These are phyloP conservation scores for Ctenomys sociabilis DNA, from an alignment of 2,113 vertebrate species.

Conservation along the genomic window DNA sequence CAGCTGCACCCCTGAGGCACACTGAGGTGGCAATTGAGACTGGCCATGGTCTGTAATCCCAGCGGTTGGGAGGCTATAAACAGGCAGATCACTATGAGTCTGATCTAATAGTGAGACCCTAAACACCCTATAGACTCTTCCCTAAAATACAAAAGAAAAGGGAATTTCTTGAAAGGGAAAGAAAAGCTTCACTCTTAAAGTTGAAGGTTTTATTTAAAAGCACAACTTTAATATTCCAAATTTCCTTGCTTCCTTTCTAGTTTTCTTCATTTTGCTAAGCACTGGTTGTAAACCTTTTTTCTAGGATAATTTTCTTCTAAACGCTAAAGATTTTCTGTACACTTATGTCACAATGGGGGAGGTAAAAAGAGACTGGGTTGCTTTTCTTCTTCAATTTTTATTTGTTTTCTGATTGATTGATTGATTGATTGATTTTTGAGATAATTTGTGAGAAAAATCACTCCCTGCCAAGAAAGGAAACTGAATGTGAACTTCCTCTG, in stretches of 20 bases:
- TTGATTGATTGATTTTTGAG: background rate
- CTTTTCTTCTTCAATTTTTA: background rate
- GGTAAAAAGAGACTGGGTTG: background rate
- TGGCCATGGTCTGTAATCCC: too few species aligned
- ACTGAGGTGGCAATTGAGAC: too few species aligned
- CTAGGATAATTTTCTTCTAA: background rate
- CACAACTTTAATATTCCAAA: background rate
- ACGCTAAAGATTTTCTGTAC: background rate
- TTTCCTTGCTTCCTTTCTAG: background rate
- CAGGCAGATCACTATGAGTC: too few species aligned
- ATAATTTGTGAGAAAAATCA: background rate
- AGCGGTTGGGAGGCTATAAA: too few species aligned
- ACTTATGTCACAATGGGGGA: background rate
- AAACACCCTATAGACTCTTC: too few species aligned
- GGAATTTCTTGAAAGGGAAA: background rate
- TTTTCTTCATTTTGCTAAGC: background rate
- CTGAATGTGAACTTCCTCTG: background rate
- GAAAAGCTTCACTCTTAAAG: background rate
- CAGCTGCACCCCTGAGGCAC: too few species aligned
- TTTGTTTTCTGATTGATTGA: background rate
- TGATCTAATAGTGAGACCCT: too few species aligned
- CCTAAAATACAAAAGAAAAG: too few species aligned
- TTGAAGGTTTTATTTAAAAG: background rate
- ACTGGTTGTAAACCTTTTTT: background rate
- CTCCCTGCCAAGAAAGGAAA: background rate